Evolutionary conservation across 1,140 invertebrate species (phyloP).

Genomic region (Tetramorium parvispinum): DNA sequence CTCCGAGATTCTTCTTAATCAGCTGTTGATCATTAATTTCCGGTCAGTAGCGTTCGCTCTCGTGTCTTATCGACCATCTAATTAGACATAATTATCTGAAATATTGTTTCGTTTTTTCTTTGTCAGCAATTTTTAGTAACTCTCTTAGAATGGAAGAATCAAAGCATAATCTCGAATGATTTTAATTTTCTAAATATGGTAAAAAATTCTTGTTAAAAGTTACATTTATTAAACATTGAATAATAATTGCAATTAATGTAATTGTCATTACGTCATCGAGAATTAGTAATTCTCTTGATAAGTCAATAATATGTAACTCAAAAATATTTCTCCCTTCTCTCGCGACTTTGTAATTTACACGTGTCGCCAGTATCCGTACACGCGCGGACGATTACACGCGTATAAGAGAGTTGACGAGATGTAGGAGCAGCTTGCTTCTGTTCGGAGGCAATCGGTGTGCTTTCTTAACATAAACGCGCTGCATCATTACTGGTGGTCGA

Average conservation of each 20-base stretch:
- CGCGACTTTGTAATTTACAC: background rate
- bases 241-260: background rate
- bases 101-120: background rate
- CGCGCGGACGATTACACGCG: conserved; percentile 18
- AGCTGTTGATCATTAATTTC: conserved; percentile 33
- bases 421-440: conserved; percentile 72
- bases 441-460: conserved; percentile 71
- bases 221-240: background rate
- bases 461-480: conserved; percentile 76
- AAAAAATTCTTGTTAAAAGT: background rate
- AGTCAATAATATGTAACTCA: background rate
- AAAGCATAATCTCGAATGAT: background rate
- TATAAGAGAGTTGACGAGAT: conserved; percentile 60
- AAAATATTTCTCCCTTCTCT: background rate
- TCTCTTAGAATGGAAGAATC: background rate
- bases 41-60: background rate
- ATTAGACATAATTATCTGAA: background rate
- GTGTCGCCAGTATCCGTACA: background rate
- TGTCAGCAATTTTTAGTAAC: background rate
- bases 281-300: background rate
- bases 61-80: conserved; percentile 5
- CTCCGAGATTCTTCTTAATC: conserved; percentile 17
- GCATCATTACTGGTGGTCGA: conserved; percentile 75
- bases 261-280: background rate
- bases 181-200: conserved; percentile 5